Base-by-base conservation (phyloP, 1,140 invertebrate species). In the Pinna nobilis region DNA sequence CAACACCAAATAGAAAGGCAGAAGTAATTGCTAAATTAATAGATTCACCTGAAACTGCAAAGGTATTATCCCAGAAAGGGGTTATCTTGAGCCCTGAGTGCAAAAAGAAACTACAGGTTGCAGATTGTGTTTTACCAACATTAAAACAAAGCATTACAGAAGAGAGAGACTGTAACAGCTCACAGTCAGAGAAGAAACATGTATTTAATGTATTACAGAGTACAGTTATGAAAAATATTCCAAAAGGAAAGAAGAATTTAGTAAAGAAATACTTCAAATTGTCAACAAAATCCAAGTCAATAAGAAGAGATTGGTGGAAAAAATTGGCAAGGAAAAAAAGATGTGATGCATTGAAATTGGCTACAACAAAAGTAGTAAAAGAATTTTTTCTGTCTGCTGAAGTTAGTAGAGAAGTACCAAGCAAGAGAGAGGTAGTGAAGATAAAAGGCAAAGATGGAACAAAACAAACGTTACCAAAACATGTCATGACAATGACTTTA, bases 401-500 rank as follows among this genome's bases (percentile, higher is more conserved):
- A 64, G 67, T 77, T 0, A 77, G 70, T 50, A 68, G 65, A 65
- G 70, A 69, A 39, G 59, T 77, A 25, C 75, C 75, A 33, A 59
- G 50, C 20, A 77, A 77, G 39, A 64, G 64, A 49, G 70, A 72
- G 25, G 49, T 61, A 13, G 49, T 77, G 23, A 72, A 37, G 55
- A 47, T 77, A 15, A 73, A 63, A 47, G 51, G 4, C 3, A 1
- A 49, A n/a, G 35, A 59, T 25, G 69, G 63, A 3, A 44, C 50
- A 25, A 77, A 69, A 60, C 70, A 69, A 32, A 61, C 20, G 28
- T 32, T 73, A 1, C 70, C 64, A 39, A 72, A 70, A 53, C 70
- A 77, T 64, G 65, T 68, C 3, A 77, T 77, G 70, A 77, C 55
- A 37, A 63, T 73, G 65, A 77, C 70, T 33, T 25, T 60, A 59